Evolutionary conservation across 2,888 invertebrate genomes (phyloP), one percentile per base, ranked within the genome.

Genomic region (Omphaloscelis lunosa): DNA sequence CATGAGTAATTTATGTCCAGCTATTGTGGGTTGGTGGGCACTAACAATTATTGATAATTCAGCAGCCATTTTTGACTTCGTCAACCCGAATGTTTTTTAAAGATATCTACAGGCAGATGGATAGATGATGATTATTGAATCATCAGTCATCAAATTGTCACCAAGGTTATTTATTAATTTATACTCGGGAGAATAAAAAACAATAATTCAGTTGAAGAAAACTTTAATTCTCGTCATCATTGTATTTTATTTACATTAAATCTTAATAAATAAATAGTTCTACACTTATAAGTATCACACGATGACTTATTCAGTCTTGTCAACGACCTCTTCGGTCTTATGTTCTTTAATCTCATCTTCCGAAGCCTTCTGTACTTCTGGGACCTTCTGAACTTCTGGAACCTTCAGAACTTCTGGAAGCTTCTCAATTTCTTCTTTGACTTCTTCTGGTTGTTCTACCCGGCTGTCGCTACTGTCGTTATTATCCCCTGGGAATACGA

Each of bases 221-320:
- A 70, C 29, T 61, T 85, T 87, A 88, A 85, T 89, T 85, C 72
- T 77, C 79, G 72, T 75, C 83, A 83, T 80, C 70, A 72, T 78
- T 84, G 65, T 77, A 48, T 85, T 87, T 89, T 91, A 89, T 89
- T 91, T 90, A 89, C 86, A 75, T 82, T 77, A 86, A 86, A 80
- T 69, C 79, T 83, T 90, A 89, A 89, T 81, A 84, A 89, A 89
- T 91, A 85, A 90, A 89, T 92, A 90, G 88, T 70, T 85, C 89
- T 89, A 90, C 23, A 79, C 84, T 82, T 88, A 82, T 88, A 85
- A 75, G 67, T 90, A 93, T 93, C 92, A 92, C 93, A 92, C 92
- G 92, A 91, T 85, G 92, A 93, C 91, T 93, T 92, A 94, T 92
- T 95, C 95, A 95, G 95, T 94, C 95, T 95, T 95, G 56, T 93